Percentiles rank a stretch among this genome's conserved stretches.
Evolutionary conservation across 2,888 invertebrate genomes (phyloP).

Genomic region (Idaea dimidiata): DNA sequence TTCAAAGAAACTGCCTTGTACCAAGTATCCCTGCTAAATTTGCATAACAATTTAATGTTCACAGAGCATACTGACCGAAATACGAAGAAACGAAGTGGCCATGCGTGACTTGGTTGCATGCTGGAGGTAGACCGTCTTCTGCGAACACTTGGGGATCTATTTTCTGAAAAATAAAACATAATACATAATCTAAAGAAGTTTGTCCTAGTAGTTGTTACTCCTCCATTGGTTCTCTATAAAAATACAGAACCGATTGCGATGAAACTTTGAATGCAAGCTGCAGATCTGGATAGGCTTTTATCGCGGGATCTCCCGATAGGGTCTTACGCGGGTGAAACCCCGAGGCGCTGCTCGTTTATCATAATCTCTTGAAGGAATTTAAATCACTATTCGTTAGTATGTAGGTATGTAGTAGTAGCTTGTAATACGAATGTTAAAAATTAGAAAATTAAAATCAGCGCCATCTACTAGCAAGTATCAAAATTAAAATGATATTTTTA

Average conservation of each 20-base stretch:
- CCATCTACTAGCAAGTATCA: constrained; percentile 38
- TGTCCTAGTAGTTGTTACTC: too few species aligned
- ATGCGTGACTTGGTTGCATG: constrained; percentile 63
- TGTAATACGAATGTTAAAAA: background rate
- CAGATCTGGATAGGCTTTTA: too few species aligned
- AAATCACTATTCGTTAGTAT: too few species aligned
- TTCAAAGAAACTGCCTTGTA: constrained; percentile 28
- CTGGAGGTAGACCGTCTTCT: constrained; percentile 57
- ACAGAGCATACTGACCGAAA: constrained; percentile 72
- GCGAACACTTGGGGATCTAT: constrained; percentile 67
- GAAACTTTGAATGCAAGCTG: too few species aligned
- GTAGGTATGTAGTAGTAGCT: too few species aligned
- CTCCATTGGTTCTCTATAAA: too few species aligned
- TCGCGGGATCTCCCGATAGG: too few species aligned
- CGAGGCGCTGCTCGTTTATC: too few species aligned
- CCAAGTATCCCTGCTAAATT: constrained; percentile 26
- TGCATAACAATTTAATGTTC: constrained; percentile 45
- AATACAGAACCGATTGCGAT: too few species aligned
- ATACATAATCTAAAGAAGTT: too few species aligned
- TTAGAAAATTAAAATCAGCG: constrained; percentile 30
- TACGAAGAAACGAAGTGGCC: constrained; percentile 64
- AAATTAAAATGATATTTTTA: constrained; percentile 2
- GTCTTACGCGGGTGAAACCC: too few species aligned
- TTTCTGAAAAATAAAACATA: constrained; percentile 62
- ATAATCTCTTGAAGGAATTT: too few species aligned